Evolutionary conservation across 2,888 invertebrate genomes (phyloP), one percentile per base, ranked within the genome.

Genomic region (Cenopis cana): DNA sequence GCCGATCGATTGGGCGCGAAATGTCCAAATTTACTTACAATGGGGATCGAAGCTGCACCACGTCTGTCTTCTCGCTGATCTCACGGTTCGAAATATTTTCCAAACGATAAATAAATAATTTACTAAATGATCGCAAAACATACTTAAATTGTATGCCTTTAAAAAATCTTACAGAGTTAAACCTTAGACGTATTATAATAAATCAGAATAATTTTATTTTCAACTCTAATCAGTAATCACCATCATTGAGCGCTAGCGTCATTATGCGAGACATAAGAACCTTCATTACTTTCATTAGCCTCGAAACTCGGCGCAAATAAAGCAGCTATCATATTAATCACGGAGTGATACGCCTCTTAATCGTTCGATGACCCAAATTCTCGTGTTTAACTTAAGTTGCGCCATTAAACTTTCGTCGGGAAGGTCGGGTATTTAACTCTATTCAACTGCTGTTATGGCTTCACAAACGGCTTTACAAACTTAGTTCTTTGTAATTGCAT

Each of bases 371-470:
- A 38, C 61, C 72, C 50, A 73, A 75, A 72, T 74, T 74, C 56
- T 56, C 65, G 62, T 62, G 67, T 68, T 68, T 67, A 67, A 72
- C 75, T 72, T 56, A 74, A 75, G 69, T 74, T 75, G 14, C 46
- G 68, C 69, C 73, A 72, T 73, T 68, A 74, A 74, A 74, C 72
- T 73, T 69, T 72, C 74, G 69, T 68, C 69, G 73, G 65, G 60
- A 64, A 56, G 73, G 61, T 62, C 46, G 68, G 36, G 62, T 56
- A 59, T 60, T 68, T 55, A 69, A 69, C 65, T 65, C 71, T 72
- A 73, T 74, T 73, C 61, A 74, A 74, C 46, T 62, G 66, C 55
- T 68, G 72, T 72, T 72, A 72, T 65, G 65, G 55, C 38, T 61
- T 49, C 55, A 18, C 55, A 71, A 66, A 71, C 55, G 60, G 60